Evolutionary conservation across 2,797 vertebrate genomes (phyloP).

Genomic region (Periparus ater): DNA sequence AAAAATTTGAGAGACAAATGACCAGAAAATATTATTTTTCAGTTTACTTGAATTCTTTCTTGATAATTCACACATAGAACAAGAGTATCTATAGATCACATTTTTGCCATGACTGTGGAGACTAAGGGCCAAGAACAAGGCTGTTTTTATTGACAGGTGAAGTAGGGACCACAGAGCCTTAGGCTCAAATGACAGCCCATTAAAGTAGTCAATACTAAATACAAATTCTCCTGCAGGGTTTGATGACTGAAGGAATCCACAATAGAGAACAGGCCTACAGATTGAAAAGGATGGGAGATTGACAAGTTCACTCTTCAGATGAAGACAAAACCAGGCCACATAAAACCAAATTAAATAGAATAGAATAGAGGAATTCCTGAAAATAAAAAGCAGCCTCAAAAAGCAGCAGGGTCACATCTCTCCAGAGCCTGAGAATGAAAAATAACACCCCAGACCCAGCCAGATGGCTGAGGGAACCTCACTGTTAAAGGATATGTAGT

Average conservation of each 20-base stretch:
- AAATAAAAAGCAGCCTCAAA: not conserved
- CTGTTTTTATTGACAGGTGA: not conserved
- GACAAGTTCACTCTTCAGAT: not conserved
- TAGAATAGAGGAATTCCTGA: not conserved
- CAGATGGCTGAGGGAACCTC: not conserved
- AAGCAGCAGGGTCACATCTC: not conserved
- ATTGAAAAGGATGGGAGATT: not conserved
- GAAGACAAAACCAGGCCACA: not conserved
- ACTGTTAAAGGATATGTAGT: not conserved
- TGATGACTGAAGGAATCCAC: not conserved
- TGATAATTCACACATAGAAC: not conserved
- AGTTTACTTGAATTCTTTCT: not conserved
- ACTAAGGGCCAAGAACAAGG: not conserved
- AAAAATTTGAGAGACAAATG: not conserved
- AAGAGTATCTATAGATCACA: not conserved
- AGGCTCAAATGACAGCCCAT: not conserved
- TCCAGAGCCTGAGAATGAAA: not conserved
- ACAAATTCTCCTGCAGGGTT: not conserved
- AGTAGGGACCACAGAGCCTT: not conserved
- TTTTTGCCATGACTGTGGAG: not conserved
- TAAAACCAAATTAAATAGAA: not conserved
- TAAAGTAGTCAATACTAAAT: not conserved
- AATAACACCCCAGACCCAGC: not conserved
- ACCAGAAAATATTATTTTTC: not conserved
- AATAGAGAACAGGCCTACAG: not conserved